Evolutionary conservation across 2,888 invertebrate species (phyloP).

Genomic region (Halictus ligatus): DNA sequence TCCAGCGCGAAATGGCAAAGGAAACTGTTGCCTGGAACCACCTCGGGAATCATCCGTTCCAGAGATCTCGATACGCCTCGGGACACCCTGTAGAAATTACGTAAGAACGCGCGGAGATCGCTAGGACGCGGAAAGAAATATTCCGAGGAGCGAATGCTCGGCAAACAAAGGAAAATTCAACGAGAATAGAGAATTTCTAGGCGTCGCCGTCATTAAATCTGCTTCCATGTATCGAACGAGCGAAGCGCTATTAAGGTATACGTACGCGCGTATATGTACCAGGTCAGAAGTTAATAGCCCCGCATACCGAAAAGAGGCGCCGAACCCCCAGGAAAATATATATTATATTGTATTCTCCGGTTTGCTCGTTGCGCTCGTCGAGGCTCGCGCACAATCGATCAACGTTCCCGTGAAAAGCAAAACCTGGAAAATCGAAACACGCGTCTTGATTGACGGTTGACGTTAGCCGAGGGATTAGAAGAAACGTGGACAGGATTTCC

Average conservation of each 20-base stretch:
- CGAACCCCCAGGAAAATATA: conserved; percentile 3
- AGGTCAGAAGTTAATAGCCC: conserved; percentile 11
- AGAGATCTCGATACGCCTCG: neutral
- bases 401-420: neutral
- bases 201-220: neutral
- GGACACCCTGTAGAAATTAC: neutral
- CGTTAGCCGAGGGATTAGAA: conserved; percentile 24
- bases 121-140: neutral
- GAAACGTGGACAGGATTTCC: conserved; percentile 57
- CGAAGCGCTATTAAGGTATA: conserved; percentile 1
- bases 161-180: neutral
- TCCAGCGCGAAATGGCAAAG: too few species aligned
- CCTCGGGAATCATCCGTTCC: too few species aligned
- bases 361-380: conserved; percentile 18
- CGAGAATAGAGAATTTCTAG: neutral
- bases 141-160: neutral
- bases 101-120: neutral
- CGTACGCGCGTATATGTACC: neutral
- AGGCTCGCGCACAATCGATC: conserved; percentile 30
- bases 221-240: neutral
- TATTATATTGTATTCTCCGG: conserved; percentile 7
- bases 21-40: too few species aligned
- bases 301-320: conserved; percentile 5
- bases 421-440: conserved; percentile 32
- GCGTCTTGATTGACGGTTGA: conserved; percentile 30